Evolutionary conservation across 2,113 vertebrate genomes (phyloP), one percentile per base, ranked within the genome.

Genomic region (Carassius gibelio): DNA sequence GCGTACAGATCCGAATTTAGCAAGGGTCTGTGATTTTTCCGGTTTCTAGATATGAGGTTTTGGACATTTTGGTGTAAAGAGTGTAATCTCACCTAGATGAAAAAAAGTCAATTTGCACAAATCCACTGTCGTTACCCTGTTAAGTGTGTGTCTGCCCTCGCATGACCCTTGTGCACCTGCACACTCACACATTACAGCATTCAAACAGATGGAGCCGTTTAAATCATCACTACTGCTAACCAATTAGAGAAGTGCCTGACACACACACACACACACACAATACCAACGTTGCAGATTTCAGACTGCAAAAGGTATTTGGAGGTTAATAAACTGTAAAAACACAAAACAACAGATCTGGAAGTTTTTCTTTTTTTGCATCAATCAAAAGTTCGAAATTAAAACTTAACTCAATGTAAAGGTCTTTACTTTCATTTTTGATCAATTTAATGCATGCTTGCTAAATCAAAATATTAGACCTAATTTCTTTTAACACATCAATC

Each of bases 271-370:
- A 66, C n/a, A 66, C 38, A 23, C 19, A 48, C n/a, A 68, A 4
- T 9, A 36, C 13, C 21, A 2, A 71, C 8, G 1, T 71, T 3
- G n/a, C 45, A 36, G 42, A 68, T 81, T 81, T 68, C 77, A 68
- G 45, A 69, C 42, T n/a, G 23, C 15, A 15, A 69, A 50, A 82
- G 80, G 42, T 68, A 69, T 48, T 69, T 82, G 80, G 80, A 82
- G 64, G 80, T 69, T 69, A 82, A 64, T 48, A 64, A 48, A 38
- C 36, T 45, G 9, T 64, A 30, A 48, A 79, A 78, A 42, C 75
- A 78, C 77, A 64, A 64, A 80, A 64, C n/a, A 80, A 17, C 7
- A 3, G 8, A 80, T 45, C 38, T 15, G 0, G 21, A 23, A 3
- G 2, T 15, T 19, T 66, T 80, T 42, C 8, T 45, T 45, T 10